phyloP scores from a whole-genome alignment of 1,140 invertebrate species.

The Caenorhabditis latens region DNA sequence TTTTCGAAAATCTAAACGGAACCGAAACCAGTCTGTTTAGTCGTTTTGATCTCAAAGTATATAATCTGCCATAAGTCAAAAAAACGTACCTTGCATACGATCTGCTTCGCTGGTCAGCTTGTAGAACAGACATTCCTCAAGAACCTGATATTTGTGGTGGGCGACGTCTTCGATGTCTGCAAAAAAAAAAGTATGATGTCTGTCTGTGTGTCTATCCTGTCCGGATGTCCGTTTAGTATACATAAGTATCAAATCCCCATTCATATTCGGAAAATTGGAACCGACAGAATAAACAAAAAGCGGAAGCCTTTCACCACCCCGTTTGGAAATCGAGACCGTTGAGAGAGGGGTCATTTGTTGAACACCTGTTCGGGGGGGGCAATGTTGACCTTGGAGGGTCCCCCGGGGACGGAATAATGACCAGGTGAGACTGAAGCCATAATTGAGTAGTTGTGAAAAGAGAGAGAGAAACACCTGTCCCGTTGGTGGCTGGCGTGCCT shows the following conservation, averaged over 20 bases:
- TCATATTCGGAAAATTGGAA: no score
- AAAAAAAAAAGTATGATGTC: background rate
- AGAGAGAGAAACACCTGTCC: background rate
- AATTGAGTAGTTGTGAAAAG: background rate
- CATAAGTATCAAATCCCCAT: no score
- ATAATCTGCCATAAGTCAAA: background rate
- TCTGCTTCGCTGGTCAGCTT: conserved; percentile 68
- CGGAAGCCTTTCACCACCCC: background rate
- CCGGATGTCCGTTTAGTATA: no score
- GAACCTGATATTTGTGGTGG: conserved; percentile 69
- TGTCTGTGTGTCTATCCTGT: no score
- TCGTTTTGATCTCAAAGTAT: background rate
- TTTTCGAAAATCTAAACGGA: no score
- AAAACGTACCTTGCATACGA: conserved; percentile 60
- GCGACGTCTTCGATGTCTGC: conserved; percentile 69
- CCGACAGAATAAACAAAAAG: background rate
- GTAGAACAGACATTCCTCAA: conserved; percentile 70
- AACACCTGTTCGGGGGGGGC: conserved; percentile 4
- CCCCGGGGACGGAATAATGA: background rate
- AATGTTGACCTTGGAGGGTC: background rate
- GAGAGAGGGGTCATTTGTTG: conserved; percentile 4
- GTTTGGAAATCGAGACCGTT: background rate
- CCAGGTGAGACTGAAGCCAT: background rate
- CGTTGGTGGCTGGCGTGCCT: no score
- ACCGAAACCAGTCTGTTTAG: background rate